These are phyloP conservation scores for Lagopus muta DNA, from an alignment of 2,113 vertebrate species.

Conservation along the genomic window DNA sequence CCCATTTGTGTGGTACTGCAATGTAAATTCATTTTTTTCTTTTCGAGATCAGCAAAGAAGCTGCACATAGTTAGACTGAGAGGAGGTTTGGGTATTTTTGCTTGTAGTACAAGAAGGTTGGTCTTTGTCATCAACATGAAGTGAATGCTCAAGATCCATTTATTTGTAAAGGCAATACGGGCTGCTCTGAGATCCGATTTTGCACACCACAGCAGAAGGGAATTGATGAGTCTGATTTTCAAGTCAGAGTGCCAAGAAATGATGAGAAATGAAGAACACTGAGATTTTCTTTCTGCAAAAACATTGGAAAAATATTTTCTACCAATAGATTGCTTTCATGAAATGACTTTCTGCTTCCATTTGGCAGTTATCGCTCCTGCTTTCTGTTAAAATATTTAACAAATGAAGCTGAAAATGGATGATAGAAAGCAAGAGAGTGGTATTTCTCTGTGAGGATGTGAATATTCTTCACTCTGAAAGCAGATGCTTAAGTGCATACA, in stretches of 20 bases:
- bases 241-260: background rate
- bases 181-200: background rate
- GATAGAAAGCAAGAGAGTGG: background rate
- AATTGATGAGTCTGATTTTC: background rate
- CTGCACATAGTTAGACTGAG: no score
- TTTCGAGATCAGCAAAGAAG: background rate
- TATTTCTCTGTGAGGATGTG: background rate
- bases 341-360: background rate
- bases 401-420: background rate
- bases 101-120: background rate
- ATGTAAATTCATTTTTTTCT: background rate
- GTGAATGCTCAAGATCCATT: background rate
- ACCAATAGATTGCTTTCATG: background rate
- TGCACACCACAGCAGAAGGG: background rate
- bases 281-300: background rate
- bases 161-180: background rate
- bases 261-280: background rate
- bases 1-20: background rate
- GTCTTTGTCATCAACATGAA: background rate
- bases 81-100: background rate
- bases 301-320: constrained; percentile 14
- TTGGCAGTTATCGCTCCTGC: background rate
- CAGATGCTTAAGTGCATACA: background rate
- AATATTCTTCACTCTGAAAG: background rate
- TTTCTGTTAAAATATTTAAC: constrained; percentile 25